Base-by-base conservation (phyloP, 2,888 invertebrate species). In the Boloria selene region DNA sequence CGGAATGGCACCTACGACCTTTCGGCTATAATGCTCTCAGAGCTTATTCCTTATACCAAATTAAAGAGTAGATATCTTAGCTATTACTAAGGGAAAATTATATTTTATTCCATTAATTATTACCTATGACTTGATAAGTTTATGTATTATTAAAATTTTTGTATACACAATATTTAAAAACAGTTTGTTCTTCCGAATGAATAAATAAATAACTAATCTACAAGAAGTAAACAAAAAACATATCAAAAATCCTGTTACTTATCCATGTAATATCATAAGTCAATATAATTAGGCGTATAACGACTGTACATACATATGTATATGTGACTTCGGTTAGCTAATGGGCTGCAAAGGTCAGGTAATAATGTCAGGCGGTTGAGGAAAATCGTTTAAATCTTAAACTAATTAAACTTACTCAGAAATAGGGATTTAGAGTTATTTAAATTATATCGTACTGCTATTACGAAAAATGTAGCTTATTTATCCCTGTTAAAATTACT, bases 321-420 rank as follows among this genome's bases (percentile, higher is more conserved):
- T 10, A 10, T 38, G 31, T 10, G 2, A 7, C 10, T 38, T 10
- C 49, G 59, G 45, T 16, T 56, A 18, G 49, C 49, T 59, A 59
- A 59, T 59, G 38, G 59, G 38, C n/a, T 17, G 38, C 59, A 59
- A 59, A 59, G 59, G 59, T 59, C 59, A 56, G 56, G 22, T 45
- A 45, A 55, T 55, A 18, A 44, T 14, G 22, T 22, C 5, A 54
- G 38, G 22, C 18, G 55, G 18, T 17, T 56, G 14, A 56, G 55
- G 55, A 56, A 44, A 56, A 56, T 4, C 14, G 22, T 56, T 44
- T 56, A 22, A 56, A 44, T 18, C 38, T 13, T 18, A 42, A 42
- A 14, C 18, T 4, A 55, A 42, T 13, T 50, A 13, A 22, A 22
- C 13, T 18, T 50, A 50, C 13, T 22, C 22, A 18, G 13, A 17